Conservation (phyloP, 2,113 vertebrate species). For the Eurystomus gularis region DNA sequence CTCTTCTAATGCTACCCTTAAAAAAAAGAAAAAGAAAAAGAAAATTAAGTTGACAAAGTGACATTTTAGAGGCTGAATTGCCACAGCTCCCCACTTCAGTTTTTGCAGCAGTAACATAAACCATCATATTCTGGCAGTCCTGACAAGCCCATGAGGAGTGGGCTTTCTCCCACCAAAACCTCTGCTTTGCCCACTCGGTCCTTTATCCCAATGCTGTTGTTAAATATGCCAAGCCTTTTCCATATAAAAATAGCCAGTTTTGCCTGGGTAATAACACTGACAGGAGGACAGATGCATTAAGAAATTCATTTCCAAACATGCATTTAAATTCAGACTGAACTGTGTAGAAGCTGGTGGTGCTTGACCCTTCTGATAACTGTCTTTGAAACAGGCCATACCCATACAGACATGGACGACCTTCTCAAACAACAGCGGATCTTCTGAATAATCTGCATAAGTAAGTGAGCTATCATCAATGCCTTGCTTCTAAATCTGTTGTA, state of each 20-base stretch:
- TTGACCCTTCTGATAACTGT: not conserved
- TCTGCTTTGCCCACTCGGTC: not conserved
- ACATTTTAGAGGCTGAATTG: not conserved
- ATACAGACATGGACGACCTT: fast-evolving
- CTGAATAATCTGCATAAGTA: not conserved
- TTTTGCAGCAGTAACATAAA: not conserved
- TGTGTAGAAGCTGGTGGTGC: not conserved
- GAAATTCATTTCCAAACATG: not conserved
- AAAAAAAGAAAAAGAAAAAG: not conserved
- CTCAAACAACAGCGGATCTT: not conserved
- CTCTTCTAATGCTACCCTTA: not conserved
- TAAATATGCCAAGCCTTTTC: not conserved
- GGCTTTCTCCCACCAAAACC: not conserved
- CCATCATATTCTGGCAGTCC: not conserved
- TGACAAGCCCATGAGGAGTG: not conserved
- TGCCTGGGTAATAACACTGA: not conserved
- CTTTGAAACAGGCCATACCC: not conserved
- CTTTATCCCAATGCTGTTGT: not conserved
- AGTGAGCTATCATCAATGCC: not conserved
- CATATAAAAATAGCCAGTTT: fast-evolving
- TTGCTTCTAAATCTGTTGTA: not conserved
- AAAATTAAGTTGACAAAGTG: not conserved
- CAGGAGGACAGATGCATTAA: not conserved
- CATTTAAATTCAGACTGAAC: not conserved
- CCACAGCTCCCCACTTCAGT: not conserved